Evolutionary conservation across 2,888 invertebrate genomes (phyloP), one percentile per base, ranked within the genome.

Genomic region (Campoplex capitator): DNA sequence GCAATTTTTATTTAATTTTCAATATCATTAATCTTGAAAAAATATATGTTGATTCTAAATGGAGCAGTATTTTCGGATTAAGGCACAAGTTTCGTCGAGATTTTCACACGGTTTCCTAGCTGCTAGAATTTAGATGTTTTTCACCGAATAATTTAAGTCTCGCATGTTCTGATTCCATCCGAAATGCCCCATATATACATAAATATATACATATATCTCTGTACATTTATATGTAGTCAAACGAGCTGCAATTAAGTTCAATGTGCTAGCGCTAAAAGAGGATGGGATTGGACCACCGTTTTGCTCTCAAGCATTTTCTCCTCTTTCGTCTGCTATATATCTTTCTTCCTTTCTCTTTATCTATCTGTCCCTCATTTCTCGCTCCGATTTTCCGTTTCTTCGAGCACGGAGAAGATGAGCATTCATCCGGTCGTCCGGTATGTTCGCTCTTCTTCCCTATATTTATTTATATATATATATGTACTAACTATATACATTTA

Each of bases 161-260:
- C 6, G 7, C 42, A 9, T 18, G 42, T n/a, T n/a, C 3, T 68
- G 23, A 18, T 38, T 68, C 18, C n/a, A 42, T 45, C 28, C 35
- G 16, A 32, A 71, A 51, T 71, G 16, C 23, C 23, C 38, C 38
- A 56, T 54, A 35, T 9, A 35, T 9, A 13, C 23, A 8, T 16
- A 32, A 54, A 16, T 54, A 18, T 4, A 32, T 9, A 32, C n/a
- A 16, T 54, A 18, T 4, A 32, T 9, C 18, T 32, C 42, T 73
- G 1, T 54, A 4, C 28, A 42, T 56, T 13, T 42, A 74, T 35
- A 58, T 62, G 51, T 7, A 32, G 51, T 0, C 32, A 54, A 75
- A 70, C 56, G 68, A 82, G 71, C 75, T 83, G 83, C 86, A 86
- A 86, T 86, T 86, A 82, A 83, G 62, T 86, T 79, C 75, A 83